Percentiles rank a stretch among this genome's conserved stretches.
Conservation (phyloP, 2,888 invertebrate genomes). For the Nomada fucata region DNA sequence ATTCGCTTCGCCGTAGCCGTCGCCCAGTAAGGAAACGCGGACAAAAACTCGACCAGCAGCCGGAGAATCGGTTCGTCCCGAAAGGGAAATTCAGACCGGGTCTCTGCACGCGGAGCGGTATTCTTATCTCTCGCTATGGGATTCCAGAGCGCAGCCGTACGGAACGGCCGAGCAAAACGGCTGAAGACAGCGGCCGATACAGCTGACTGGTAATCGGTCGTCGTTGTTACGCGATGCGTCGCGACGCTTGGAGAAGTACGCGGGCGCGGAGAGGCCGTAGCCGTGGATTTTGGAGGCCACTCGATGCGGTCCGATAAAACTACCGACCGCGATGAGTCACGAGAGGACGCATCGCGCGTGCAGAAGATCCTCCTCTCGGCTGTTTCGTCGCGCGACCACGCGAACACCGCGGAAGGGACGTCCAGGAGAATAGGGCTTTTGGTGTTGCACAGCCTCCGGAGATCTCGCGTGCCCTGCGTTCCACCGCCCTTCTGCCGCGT, state of each 20-base stretch:
- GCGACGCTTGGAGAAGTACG: not conserved
- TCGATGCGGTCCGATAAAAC: slow-evolving; percentile 40
- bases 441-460: not conserved
- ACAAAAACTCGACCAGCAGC: not conserved
- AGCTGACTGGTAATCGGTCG: slow-evolving; percentile 1
- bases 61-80: slow-evolving; percentile 39
- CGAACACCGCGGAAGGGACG: not conserved
- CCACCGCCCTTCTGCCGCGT: not conserved
- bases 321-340: slow-evolving; percentile 68
- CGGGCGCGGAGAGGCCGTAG: slow-evolving; percentile 19
- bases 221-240: not conserved
- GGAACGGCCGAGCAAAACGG: slow-evolving; percentile 21
- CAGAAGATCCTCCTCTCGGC: slow-evolving; percentile 58
- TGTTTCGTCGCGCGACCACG: slow-evolving; percentile 29
- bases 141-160: slow-evolving; percentile 17
- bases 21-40: not conserved
- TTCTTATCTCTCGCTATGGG: slow-evolving; percentile 14
- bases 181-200: not conserved
- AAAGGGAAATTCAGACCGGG: slow-evolving; percentile 40
- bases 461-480: slow-evolving; percentile 19
- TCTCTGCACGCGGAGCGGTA: not conserved
- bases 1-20: too few species aligned
- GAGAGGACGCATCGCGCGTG: slow-evolving; percentile 63
- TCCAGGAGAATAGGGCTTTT: not conserved
- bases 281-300: slow-evolving; percentile 56